Evolutionary conservation across 2,888 invertebrate species (phyloP), one percentile per base, ranked within the genome.

Genomic region (Pardosa pseudoannulata): DNA sequence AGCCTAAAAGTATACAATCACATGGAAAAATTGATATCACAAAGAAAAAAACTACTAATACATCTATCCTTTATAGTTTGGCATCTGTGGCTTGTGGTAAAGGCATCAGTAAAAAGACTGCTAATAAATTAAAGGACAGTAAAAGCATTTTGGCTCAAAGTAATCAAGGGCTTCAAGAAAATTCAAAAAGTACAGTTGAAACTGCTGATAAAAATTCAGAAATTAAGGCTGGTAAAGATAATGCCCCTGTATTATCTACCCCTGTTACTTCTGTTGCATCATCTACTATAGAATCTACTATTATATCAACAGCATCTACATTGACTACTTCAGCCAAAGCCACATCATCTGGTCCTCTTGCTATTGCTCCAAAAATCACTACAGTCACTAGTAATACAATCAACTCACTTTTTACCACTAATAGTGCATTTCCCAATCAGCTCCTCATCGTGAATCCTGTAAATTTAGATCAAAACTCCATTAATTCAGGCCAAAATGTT

Each of bases 71-170:
- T 29, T 50, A 27, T 67, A 83, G 83, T 31, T 78, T 83, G 31
- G 83, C 83, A 27, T 83, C 83, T 32, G 83, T 83, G 9, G 83
- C 83, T 19, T 83, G 83, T 39, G 78, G 78, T 28, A 83, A 83
- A 56, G 50, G 71, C 1, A 83, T 36, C 65, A 13, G 41, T 27
- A 82, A 83, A 36, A 78, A 71, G 50, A 9, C 28, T 56, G 5
- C 19, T 19, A 39, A 39, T 16, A 70, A 70, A 41, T 13, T 23
- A 23, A 64, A 28, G 6, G 23, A 7, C 11, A 64, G 7, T 46
- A 46, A 46, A 23, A 56, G 19, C 23, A 2, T 1, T 56, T 5
- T 23, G 6, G 16, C 5, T 16, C 2, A 46, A 23, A 5, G 5
- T 56, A 23, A 3, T 68, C 23, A 19, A 39, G 32, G 9, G 5